Base-by-base conservation (phyloP, 37 sponge, comb jelly and placozoan species). In the Amphimedon queenslandica region DNA sequence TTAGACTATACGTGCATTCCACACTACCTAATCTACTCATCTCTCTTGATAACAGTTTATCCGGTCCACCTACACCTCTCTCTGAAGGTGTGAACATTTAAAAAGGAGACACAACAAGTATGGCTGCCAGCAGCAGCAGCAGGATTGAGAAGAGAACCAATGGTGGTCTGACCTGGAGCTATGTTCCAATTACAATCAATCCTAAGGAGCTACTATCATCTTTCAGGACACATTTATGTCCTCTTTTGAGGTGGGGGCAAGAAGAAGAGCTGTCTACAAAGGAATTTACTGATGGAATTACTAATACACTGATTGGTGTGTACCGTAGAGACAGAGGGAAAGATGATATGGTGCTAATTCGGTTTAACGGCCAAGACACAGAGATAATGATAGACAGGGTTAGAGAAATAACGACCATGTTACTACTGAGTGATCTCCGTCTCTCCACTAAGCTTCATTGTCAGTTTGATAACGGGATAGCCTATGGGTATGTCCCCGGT, bases 401-500 rank as follows among this genome's bases (percentile, higher is more conserved):
- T 20, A 58, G 35, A 16, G 94, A 93, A 67, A 58, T 87, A 0
- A 4, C 65, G 0, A 63, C 55, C 37, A 72, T 77, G 61, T 58
- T 68, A 31, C n/a, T 42, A 5, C 61, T 90, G 30, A 29, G 72
- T 24, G 28, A 51, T 3, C 40, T 29, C 25, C 76, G 76, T 3
- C 70, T 89, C 18, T 37, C 37, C 23, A 79, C 86, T 10, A 82
- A 72, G 1, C 28, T 93, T 18, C 78, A 78, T 32, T 39, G 31
- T 36, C 61, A 79, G 34, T 80, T 93, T 32, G 43, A 73, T n/a
- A 93, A 93, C 53, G 94, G 94, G 0, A 42, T 79, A 11, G 75
- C 83, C 47, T 89, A 84, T 23, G 83, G 87, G 0, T 85, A 77
- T 56, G 35, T 73, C 8, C 72, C 87, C 4, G 94, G 94, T 1